These are phyloP conservation scores for Nipponia nippon DNA, from an alignment of 2,113 vertebrate species.

Conservation along the genomic window DNA sequence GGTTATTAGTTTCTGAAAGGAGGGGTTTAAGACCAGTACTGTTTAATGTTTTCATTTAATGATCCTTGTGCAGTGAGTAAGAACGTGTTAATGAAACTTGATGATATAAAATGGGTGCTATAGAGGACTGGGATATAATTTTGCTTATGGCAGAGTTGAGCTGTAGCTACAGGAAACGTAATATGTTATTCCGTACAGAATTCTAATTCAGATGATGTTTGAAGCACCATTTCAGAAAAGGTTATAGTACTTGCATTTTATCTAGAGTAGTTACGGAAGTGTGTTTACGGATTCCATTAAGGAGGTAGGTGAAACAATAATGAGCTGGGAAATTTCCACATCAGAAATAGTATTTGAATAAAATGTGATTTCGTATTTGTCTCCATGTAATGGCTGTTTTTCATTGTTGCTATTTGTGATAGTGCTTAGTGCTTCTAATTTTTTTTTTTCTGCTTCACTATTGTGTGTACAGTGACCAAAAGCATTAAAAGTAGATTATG, in stretches of 20 bases:
- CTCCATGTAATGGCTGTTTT: not conserved
- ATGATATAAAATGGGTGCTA: not conserved
- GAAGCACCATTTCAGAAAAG: not conserved
- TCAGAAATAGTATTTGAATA: not conserved
- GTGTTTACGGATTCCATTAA: not conserved
- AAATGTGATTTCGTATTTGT: not conserved
- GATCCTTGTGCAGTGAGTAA: not conserved
- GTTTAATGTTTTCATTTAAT: not conserved
- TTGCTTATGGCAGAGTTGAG: not conserved
- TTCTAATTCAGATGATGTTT: not conserved
- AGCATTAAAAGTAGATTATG: constrained; percentile 12
- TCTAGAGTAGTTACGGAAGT: not conserved
- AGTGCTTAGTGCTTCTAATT: not conserved
- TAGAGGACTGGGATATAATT: not conserved
- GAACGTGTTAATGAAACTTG: not conserved
- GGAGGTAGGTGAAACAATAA: not conserved
- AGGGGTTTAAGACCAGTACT: not conserved
- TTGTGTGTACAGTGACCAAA: not conserved
- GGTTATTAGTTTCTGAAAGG: not conserved
- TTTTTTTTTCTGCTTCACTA: not conserved
- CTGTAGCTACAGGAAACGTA: not conserved
- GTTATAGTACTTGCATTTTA: not conserved
- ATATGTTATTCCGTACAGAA: not conserved
- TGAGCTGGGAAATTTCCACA: not conserved
- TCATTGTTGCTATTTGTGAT: not conserved